Conservation (phyloP, 2,113 vertebrate genomes). For the Bubo scandiacus region DNA sequence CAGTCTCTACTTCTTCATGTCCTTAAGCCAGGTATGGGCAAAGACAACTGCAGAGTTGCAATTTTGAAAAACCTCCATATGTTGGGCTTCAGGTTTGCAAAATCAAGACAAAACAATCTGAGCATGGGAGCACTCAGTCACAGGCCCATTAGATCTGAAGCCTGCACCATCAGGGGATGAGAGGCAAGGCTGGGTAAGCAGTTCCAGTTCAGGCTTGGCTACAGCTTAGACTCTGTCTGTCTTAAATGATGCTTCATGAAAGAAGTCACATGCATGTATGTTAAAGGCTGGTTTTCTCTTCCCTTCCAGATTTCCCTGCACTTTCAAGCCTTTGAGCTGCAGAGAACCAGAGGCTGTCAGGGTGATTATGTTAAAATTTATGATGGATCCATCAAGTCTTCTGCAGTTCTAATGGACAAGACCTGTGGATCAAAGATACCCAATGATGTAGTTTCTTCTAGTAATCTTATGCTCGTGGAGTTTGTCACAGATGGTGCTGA, state of each 20-base stretch:
- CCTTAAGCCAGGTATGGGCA: background rate
- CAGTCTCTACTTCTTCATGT: background rate
- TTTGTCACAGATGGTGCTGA: conserved; percentile 29
- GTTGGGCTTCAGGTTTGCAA: background rate
- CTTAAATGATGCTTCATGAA: background rate
- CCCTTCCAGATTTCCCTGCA: conserved; percentile 29
- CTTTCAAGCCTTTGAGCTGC: conserved; percentile 51
- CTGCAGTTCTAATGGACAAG: conserved; percentile 54
- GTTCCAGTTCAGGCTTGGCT: background rate
- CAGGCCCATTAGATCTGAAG: background rate
- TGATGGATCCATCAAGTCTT: conserved; percentile 56
- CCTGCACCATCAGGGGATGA: background rate
- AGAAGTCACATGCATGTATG: background rate
- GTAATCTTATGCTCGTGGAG: conserved; percentile 43
- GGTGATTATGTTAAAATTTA: conserved; percentile 62
- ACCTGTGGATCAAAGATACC: conserved; percentile 51
- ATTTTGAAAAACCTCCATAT: background rate
- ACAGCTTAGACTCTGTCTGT: background rate
- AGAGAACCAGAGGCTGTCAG: conserved; percentile 24
- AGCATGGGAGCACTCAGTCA: background rate
- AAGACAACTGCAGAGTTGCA: background rate
- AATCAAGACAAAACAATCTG: background rate
- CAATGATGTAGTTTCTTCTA: background rate
- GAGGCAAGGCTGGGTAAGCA: background rate
- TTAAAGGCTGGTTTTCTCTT: background rate